Percentiles rank a stretch among this genome's conserved stretches.
Evolutionary conservation across 1,140 invertebrate genomes (phyloP).

Genomic region (Dreissena rostriformis): DNA sequence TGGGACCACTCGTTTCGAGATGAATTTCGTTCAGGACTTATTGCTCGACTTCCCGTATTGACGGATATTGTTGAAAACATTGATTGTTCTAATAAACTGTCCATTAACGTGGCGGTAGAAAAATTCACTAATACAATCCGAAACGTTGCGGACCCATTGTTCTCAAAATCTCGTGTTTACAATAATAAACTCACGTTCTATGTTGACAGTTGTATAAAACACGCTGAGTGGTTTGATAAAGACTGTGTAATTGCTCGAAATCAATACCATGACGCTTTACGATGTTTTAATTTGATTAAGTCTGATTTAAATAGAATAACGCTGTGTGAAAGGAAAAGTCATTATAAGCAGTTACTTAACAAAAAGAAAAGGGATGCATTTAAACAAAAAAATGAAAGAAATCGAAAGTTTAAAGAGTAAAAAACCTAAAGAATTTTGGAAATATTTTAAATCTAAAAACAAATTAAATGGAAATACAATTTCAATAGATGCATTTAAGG

Average conservation of each 20-base stretch:
- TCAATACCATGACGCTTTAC: neutral
- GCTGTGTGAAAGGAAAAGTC: neutral
- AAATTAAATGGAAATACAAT: neutral
- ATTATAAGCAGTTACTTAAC: neutral
- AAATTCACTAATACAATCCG: neutral
- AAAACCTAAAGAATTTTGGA: neutral
- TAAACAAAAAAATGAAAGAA: neutral
- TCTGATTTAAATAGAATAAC: neutral
- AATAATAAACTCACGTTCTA: neutral
- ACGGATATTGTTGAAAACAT: neutral
- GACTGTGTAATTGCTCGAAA: neutral
- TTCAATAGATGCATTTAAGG: neutral
- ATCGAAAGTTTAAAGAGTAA: neutral
- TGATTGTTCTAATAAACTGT: neutral
- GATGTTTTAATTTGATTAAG: neutral
- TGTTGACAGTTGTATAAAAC: neutral
- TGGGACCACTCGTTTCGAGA: neutral
- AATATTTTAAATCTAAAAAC: slow-evolving; percentile 1
- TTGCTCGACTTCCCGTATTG: neutral
- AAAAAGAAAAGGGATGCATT: neutral
- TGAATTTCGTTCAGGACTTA: neutral
- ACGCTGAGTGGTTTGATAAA: neutral
- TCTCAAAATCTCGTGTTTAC: neutral
- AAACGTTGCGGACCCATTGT: neutral
- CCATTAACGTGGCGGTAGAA: neutral